Conservation (phyloP, 2,888 invertebrate genomes). For the Trimorus sp. region DNA sequence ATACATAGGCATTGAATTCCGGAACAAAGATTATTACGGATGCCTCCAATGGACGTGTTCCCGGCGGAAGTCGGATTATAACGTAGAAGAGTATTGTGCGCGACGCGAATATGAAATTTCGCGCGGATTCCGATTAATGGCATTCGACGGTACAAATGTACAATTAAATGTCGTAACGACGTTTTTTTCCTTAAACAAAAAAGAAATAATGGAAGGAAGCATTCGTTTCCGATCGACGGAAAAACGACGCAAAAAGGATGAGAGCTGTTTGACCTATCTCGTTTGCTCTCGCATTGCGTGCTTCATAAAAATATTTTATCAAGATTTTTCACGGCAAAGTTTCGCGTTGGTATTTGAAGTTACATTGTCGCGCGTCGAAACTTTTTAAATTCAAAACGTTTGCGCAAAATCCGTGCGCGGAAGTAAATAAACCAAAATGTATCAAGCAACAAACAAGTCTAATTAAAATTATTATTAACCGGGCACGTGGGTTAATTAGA, state of each 20-base stretch:
- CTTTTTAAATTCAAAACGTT: conserved; percentile 45
- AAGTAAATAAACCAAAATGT: conserved; percentile 24
- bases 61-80: conserved; percentile 13
- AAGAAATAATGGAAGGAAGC: neutral
- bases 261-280: neutral
- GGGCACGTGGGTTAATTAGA: neutral
- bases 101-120: conserved; percentile 12
- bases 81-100: neutral
- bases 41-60: conserved; percentile 12
- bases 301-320: conserved; percentile 28
- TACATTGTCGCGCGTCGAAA: conserved; percentile 33
- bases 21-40: conserved; percentile 24
- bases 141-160: conserved; percentile 2
- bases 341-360: conserved; percentile 24
- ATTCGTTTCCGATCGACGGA: neutral
- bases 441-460: conserved; percentile 28
- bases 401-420: conserved; percentile 13
- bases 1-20: too few relatives aligned
- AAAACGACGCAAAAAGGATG: neutral
- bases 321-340: conserved; percentile 31
- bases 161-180: conserved; percentile 18
- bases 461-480: conserved; percentile 35
- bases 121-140: conserved; percentile 1
- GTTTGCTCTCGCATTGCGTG: conserved; percentile 8
- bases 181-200: neutral